Conservation (phyloP, 1,140 invertebrate species). For the Drosophila bocki region DNA sequence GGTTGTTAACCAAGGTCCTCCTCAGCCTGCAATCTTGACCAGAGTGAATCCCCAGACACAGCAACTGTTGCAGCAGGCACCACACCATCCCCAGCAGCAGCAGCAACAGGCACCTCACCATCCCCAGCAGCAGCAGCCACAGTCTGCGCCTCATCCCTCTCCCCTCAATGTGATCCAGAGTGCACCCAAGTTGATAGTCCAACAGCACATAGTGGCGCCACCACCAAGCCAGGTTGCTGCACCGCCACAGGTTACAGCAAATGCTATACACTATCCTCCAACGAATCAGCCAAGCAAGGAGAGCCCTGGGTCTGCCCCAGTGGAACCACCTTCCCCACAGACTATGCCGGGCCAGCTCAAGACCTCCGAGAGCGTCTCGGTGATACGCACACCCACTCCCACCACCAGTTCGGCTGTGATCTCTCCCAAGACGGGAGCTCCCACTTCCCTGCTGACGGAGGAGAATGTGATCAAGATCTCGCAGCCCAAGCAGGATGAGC, state of each 20-base stretch:
- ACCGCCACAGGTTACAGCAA: neutral
- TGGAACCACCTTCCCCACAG: neutral
- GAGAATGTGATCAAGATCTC: conserved; percentile 84
- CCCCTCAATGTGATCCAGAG: conserved; percentile 73
- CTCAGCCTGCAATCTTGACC: conserved; percentile 32
- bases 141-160: conserved; percentile 21
- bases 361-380: conserved; percentile 71
- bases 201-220: conserved; percentile 69
- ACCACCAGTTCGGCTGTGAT: conserved; percentile 51
- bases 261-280: conserved; percentile 47
- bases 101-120: conserved; percentile 42
- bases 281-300: conserved; percentile 39
- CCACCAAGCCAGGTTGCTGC: conserved; percentile 32
- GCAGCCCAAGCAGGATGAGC: conserved; percentile 77
- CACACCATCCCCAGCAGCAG: conserved; percentile 43
- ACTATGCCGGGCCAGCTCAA: conserved; percentile 30
- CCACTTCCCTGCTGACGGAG: conserved; percentile 69
- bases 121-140: conserved; percentile 42
- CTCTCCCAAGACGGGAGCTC: conserved; percentile 46
- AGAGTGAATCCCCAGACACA: conserved; percentile 37
- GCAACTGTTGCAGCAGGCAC: conserved; percentile 37
- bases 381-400: conserved; percentile 73
- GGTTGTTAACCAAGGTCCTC: conserved; percentile 5
- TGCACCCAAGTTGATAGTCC: conserved; percentile 67
- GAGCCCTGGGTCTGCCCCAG: neutral